These are phyloP conservation scores for Enteromius unitaeniatus DNA, from an alignment of 2,797 vertebrate species.

Conservation along the genomic window DNA sequence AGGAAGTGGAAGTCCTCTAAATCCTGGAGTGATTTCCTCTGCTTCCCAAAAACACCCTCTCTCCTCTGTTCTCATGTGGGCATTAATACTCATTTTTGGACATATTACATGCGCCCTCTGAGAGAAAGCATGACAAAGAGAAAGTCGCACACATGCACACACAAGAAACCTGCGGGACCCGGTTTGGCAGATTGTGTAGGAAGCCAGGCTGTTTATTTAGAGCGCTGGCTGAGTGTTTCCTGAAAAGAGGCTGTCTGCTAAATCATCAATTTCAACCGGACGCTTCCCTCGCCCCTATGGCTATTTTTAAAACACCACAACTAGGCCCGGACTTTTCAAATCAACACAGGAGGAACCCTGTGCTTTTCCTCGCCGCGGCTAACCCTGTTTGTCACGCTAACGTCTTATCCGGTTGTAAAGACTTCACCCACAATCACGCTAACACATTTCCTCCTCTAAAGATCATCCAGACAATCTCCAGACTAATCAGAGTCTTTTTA, in stretches of 20 bases:
- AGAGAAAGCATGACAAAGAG: slow-evolving; percentile 24
- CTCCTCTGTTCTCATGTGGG: slow-evolving; percentile 58
- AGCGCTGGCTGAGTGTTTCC: slow-evolving; percentile 60
- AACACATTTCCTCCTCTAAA: slow-evolving; percentile 49
- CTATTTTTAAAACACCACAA: slow-evolving; percentile 64
- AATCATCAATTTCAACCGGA: slow-evolving; percentile 73
- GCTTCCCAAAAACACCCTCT: slow-evolving; percentile 63
- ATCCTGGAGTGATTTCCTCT: slow-evolving; percentile 84
- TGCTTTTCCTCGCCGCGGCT: slow-evolving; percentile 52
- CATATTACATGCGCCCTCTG: slow-evolving; percentile 19
- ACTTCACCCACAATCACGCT: slow-evolving; percentile 48
- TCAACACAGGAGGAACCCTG: slow-evolving; percentile 59
- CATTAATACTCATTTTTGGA: slow-evolving; percentile 38
- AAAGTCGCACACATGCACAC: slow-evolving; percentile 5
- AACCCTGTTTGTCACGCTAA: slow-evolving; percentile 68
- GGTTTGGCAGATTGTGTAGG: slow-evolving; percentile 52
- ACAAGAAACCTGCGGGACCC: slow-evolving; percentile 6
- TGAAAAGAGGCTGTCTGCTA: slow-evolving; percentile 73
- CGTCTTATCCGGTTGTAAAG: slow-evolving; percentile 74
- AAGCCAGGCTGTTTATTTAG: slow-evolving; percentile 57
- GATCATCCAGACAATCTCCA: slow-evolving; percentile 49
- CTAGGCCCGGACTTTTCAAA: slow-evolving; percentile 62
- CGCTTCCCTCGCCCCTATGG: slow-evolving; percentile 60
- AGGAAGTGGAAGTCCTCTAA: slow-evolving; percentile 90
- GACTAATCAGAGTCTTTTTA: slow-evolving; percentile 10